Conservation (phyloP, 2,113 vertebrate genomes). For the Bufo gargarizans region DNA sequence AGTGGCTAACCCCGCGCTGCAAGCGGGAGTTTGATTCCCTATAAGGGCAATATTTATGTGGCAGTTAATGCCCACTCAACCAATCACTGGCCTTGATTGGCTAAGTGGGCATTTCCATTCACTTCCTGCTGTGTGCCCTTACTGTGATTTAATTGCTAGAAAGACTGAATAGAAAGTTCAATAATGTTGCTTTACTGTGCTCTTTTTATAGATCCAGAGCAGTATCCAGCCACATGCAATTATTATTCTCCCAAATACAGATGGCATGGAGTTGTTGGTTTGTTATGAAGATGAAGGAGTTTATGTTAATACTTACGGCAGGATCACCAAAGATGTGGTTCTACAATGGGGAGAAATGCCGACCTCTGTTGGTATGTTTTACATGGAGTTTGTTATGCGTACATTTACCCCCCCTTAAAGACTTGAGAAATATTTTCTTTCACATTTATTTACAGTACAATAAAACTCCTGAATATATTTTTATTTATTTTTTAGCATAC, state of each 20-base stretch:
- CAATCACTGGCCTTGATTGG: no score
- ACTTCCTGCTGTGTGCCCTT: no score
- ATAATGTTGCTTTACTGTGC: background rate
- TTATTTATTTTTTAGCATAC: constrained; percentile 79
- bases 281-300: constrained; percentile 99
- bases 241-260: constrained; percentile 97
- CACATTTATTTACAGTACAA: no score
- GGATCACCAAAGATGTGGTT: constrained; percentile 98
- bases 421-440: no score
- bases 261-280: constrained; percentile 97
- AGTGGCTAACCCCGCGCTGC: no score
- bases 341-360: constrained; percentile 99
- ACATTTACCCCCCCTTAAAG: no score
- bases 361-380: constrained; percentile 90
- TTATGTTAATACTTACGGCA: constrained; percentile 96
- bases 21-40: no score
- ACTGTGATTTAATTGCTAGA: no score
- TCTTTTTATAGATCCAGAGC: constrained; percentile 84
- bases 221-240: constrained; percentile 96
- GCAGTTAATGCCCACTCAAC: no score
- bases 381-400: background rate
- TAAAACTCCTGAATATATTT: no score
- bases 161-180: background rate
- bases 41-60: no score
- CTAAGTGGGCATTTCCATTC: no score